Evolutionary conservation across 2,797 vertebrate genomes (phyloP), one percentile per base, ranked within the genome.

Genomic region (Nasua narica): DNA sequence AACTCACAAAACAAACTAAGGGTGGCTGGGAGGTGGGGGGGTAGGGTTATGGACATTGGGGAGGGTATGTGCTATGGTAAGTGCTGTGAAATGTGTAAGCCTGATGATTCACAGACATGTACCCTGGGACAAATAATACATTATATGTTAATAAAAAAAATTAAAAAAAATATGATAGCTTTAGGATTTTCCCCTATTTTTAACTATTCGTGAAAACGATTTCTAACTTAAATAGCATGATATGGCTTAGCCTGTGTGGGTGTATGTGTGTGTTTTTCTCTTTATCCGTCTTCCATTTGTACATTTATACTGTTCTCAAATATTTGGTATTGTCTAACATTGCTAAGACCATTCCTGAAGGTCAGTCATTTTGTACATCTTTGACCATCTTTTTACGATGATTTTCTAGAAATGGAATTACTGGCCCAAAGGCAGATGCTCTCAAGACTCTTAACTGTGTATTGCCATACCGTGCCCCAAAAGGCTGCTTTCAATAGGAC

Each of bases 141-240:
- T n/a, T n/a, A n/a, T n/a, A n/a, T n/a, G n/a, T n/a, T n/a, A n/a
- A n/a, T n/a, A n/a, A n/a, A n/a, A n/a, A n/a, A n/a, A n/a, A n/a
- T n/a, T n/a, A n/a, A n/a, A n/a, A n/a, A n/a, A n/a, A 93, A 62
- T 50, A 86, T 83, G 25, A 29, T 82, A 77, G 32, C 29, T 82
- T 88, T 74, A 89, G 52, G 46, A 81, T 60, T 95, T 89, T 37
- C 7, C 23, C 23, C 18, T 76, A 19, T 74, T 65, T 65, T 88
- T 91, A 58, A 60, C 56, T 74, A 9, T 87, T 92, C 95, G 52
- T 84, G 29, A 95, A 96, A 81, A 85, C 82, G 21, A 82, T 52
- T 95, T 95, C 11, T 54, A 94, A 84, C 83, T 95, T 85, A 96
- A 87, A 78, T 86, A 92, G n/a, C 16, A 62, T 72, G 60, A 87